These are phyloP conservation scores for Forbesichthys papilliferus DNA, from an alignment of 2,113 vertebrate species.

Conservation along the genomic window DNA sequence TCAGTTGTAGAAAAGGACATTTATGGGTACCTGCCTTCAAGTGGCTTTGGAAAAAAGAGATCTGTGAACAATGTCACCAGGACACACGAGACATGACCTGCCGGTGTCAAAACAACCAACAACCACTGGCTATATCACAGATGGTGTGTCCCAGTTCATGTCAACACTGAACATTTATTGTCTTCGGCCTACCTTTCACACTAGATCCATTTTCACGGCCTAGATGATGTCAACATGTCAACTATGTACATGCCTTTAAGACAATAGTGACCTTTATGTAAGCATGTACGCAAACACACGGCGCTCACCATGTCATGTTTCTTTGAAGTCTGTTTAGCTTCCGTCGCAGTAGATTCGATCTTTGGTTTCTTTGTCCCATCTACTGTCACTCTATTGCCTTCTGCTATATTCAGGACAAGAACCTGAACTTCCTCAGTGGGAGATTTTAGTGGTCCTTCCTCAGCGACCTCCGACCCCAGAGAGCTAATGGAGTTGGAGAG, in stretches of 20 bases:
- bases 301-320: constrained; percentile 33
- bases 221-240: background rate
- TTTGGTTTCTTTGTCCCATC: background rate
- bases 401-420: background rate
- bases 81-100: too few species aligned
- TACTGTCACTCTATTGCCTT: background rate
- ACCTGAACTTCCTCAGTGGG: constrained; percentile 9
- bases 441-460: constrained; percentile 8
- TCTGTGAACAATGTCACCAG: too few species aligned
- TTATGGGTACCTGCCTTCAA: too few species aligned
- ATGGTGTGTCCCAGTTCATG: background rate
- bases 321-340: constrained; percentile 9
- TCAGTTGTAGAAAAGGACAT: too few species aligned
- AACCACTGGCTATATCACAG: constrained; percentile 2
- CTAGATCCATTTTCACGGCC: background rate
- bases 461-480: constrained; percentile 26
- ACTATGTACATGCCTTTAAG: background rate
- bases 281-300: background rate
- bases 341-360: background rate
- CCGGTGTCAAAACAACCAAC: too few species aligned
- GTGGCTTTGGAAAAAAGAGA: too few species aligned
- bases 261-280: background rate
- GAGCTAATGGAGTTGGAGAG: constrained; percentile 26
- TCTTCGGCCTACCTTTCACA: background rate
- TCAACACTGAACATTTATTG: background rate